Conservation (phyloP, 2,113 vertebrate genomes). For the Sylvilagus bachmani region DNA sequence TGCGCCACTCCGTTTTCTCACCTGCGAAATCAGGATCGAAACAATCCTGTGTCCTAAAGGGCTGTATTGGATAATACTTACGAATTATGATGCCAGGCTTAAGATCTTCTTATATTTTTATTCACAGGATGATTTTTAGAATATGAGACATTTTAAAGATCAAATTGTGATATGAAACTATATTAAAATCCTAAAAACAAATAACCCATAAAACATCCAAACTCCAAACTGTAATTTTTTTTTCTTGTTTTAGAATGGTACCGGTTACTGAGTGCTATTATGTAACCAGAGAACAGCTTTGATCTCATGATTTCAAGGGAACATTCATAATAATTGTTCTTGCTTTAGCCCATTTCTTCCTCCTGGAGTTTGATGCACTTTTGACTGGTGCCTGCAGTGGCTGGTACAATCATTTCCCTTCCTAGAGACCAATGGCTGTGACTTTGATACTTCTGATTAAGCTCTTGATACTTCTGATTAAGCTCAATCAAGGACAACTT, state of each 20-base stretch:
- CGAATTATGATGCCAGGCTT: not conserved
- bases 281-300: not conserved
- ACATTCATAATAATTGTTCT: not conserved
- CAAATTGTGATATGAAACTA: not conserved
- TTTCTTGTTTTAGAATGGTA: not conserved
- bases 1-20: not conserved
- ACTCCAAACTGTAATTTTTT: not conserved
- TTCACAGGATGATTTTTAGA: not conserved
- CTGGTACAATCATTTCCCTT: not conserved
- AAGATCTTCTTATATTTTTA: not conserved
- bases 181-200: not conserved
- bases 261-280: not conserved
- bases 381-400: not conserved
- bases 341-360: not conserved
- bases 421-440: not conserved
- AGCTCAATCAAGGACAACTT: not conserved
- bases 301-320: not conserved
- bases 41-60: not conserved
- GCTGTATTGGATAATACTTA: accelerated
- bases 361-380: not conserved
- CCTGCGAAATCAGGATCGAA: not conserved
- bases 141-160: not conserved
- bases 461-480: not conserved
- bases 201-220: not conserved
- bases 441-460: not conserved